These are phyloP conservation scores for Nyctalus aviator DNA, from an alignment of 2,797 vertebrate genomes.

Conservation along the genomic window DNA sequence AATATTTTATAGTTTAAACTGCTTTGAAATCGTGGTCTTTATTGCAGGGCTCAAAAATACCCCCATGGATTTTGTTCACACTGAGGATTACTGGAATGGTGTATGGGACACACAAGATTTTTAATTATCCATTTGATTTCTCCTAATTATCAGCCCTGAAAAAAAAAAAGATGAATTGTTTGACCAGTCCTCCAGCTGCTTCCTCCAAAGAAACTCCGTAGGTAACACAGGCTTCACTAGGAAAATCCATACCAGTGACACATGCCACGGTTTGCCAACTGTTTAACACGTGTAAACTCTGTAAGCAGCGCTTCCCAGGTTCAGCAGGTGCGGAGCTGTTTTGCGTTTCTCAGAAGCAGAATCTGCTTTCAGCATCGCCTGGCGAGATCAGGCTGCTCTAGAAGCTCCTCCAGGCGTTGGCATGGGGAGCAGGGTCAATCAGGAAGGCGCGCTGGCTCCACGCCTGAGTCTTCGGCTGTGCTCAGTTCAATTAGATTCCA, in stretches of 20 bases:
- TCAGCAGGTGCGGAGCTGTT: background rate
- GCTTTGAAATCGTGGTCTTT: background rate
- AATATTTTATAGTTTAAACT: background rate
- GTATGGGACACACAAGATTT: background rate
- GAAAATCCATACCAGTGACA: background rate
- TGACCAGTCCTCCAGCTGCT: background rate
- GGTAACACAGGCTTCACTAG: background rate
- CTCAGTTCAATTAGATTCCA: constrained; percentile 76
- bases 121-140: background rate
- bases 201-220: background rate
- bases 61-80: background rate
- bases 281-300: background rate
- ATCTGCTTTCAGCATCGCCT: constrained; percentile 21
- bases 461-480: constrained; percentile 61
- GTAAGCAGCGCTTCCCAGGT: background rate
- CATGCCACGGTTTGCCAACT: background rate
- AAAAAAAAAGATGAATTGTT: background rate
- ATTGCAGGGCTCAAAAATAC: background rate
- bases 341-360: background rate
- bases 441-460: constrained; percentile 44
- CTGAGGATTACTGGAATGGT: background rate
- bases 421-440: constrained; percentile 59
- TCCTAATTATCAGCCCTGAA: background rate
- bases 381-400: constrained; percentile 46
- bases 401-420: constrained; percentile 70